These are phyloP conservation scores for Harpegnathos saltator DNA, from an alignment of 1,140 invertebrate genomes.

Conservation along the genomic window DNA sequence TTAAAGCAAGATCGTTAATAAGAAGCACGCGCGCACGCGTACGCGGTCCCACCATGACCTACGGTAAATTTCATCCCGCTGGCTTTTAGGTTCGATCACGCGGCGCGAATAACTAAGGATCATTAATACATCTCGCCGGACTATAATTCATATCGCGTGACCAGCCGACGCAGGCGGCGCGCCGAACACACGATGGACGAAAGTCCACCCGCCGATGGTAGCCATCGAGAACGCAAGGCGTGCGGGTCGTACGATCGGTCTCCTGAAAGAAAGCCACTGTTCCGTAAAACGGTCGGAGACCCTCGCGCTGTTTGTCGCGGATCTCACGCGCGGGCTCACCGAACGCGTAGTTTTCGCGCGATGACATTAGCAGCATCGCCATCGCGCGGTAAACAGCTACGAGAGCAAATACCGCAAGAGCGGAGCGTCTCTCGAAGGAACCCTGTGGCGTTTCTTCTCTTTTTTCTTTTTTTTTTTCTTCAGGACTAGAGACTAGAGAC, in stretches of 20 bases:
- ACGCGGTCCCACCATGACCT: conserved; percentile 44
- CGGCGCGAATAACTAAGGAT: conserved; percentile 38
- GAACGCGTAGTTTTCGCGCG: neutral
- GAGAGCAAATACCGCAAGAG: neutral
- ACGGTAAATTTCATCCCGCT: conserved; percentile 48
- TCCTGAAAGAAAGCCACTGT: conserved; percentile 14
- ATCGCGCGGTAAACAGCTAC: neutral
- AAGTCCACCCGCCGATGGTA: conserved; percentile 16
- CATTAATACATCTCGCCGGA: conserved; percentile 33
- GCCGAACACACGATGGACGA: conserved; percentile 20
- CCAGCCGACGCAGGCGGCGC: neutral
- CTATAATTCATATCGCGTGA: conserved; percentile 48
- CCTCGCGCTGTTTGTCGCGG: neutral
- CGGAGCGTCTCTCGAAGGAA: neutral
- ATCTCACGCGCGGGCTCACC: neutral
- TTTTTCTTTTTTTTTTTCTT: no score
- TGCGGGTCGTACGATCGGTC: no score
- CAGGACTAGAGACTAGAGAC: neutral
- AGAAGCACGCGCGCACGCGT: conserved; percentile 45
- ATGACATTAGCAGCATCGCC: neutral
- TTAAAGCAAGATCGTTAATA: conserved; percentile 53
- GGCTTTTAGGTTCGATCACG: conserved; percentile 41
- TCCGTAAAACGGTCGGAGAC: neutral
- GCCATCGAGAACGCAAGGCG: neutral
- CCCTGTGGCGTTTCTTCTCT: neutral